These are phyloP conservation scores for Siderastrea siderea DNA, from an alignment of 92 coral and sea anemone species.

Conservation along the genomic window DNA sequence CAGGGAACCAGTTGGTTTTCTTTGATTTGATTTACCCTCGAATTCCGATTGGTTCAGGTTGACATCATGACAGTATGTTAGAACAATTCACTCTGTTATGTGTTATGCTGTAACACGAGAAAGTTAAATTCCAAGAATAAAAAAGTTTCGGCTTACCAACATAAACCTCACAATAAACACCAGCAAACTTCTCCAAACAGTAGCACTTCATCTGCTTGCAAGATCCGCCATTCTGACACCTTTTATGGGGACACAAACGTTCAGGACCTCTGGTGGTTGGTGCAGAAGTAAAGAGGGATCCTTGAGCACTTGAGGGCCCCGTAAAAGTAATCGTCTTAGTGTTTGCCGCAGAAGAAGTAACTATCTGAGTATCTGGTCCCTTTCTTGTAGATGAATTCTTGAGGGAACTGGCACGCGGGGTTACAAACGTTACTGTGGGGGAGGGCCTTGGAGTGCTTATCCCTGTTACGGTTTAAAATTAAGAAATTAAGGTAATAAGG, in stretches of 20 bases:
- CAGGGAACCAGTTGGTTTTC: too few species aligned
- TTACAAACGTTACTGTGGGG: background rate
- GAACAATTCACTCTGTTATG: background rate
- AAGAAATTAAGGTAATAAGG: background rate
- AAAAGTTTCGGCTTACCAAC: conserved; percentile 10
- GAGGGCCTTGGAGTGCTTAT: conserved; percentile 2
- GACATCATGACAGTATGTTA: background rate
- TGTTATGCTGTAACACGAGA: background rate
- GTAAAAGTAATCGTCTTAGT: background rate
- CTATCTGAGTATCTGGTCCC: background rate
- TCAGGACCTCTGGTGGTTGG: conserved; percentile 14
- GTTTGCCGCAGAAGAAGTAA: background rate
- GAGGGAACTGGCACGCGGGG: background rate
- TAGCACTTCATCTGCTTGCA: conserved; percentile 14
- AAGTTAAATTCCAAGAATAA: background rate
- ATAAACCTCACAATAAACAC: conserved; percentile 18
- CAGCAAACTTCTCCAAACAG: conserved; percentile 34
- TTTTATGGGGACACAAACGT: background rate
- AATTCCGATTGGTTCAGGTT: too few species aligned
- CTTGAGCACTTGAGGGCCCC: background rate
- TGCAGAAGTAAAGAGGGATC: background rate
- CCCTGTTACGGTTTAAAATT: background rate
- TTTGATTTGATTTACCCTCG: too few species aligned
- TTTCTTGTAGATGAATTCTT: background rate
- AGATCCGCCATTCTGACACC: conserved; percentile 45